These are phyloP conservation scores for Epistrophe grossulariae DNA, from an alignment of 2,888 invertebrate species.

Conservation along the genomic window DNA sequence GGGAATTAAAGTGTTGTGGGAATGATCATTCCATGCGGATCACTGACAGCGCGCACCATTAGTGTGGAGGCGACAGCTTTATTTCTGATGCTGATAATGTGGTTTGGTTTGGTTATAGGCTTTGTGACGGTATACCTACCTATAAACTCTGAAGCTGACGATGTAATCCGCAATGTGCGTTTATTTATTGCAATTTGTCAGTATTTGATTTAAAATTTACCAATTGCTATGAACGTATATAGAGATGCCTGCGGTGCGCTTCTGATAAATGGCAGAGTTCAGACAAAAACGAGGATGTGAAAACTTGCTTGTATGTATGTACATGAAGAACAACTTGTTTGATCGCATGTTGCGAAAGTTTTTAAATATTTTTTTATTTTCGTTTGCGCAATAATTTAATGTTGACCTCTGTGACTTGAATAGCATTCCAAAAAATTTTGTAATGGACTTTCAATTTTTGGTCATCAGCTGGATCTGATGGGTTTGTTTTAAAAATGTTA, in stretches of 20 bases:
- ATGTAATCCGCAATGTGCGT: constrained; percentile 42
- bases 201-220: constrained; percentile 42
- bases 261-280: constrained; percentile 68
- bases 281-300: constrained; percentile 29
- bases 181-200: constrained; percentile 56
- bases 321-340: constrained; percentile 41
- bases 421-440: constrained; percentile 1
- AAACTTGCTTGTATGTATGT: constrained; percentile 2
- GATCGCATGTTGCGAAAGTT: constrained; percentile 36
- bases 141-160: not conserved
- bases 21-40: constrained; percentile 51
- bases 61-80: not conserved
- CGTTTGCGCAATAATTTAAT: constrained; percentile 18
- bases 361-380: not conserved
- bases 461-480: not conserved
- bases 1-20: constrained; percentile 64
- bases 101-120: not conserved
- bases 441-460: constrained; percentile 10
- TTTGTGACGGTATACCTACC: constrained; percentile 2
- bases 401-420: constrained; percentile 37
- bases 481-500: constrained; percentile 1
- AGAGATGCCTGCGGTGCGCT: constrained; percentile 40
- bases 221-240: constrained; percentile 37
- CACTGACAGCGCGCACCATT: constrained; percentile 38
- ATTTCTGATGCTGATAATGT: not conserved